Percentiles rank a stretch among this genome's conserved stretches.
phyloP scores from a whole-genome alignment of 2,797 vertebrate species.

The Sebastiscus albofasciatus region DNA sequence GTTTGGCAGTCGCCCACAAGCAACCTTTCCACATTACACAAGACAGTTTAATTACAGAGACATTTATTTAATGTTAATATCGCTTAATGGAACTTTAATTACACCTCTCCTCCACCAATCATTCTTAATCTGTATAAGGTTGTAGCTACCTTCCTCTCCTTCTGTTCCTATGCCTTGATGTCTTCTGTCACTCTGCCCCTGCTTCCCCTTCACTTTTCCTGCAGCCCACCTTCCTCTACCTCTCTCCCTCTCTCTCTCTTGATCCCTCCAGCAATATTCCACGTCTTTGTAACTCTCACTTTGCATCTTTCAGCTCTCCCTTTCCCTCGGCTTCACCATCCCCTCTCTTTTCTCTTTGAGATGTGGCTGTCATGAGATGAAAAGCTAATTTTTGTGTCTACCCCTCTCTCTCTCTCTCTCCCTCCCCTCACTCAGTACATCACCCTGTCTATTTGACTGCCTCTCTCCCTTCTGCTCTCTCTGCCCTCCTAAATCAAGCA shows the following conservation, averaged over 20 bases:
- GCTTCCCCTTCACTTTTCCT: constrained; percentile 31
- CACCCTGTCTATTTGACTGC: constrained; percentile 56
- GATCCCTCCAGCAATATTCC: constrained; percentile 56
- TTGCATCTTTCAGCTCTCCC: constrained; percentile 60
- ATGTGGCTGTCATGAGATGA: constrained; percentile 63
- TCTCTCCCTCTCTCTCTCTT: constrained; percentile 24
- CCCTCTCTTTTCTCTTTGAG: constrained; percentile 60
- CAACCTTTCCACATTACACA: constrained; percentile 19
- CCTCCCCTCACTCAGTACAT: constrained; percentile 35
- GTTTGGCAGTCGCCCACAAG: constrained; percentile 26
- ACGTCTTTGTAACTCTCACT: constrained; percentile 62
- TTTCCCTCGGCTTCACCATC: constrained; percentile 44
- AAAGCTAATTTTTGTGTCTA: constrained; percentile 56
- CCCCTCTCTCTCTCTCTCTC: constrained; percentile 1
- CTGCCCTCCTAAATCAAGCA: constrained; percentile 49
- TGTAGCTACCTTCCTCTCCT: constrained; percentile 28
- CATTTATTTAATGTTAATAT: constrained; percentile 61
- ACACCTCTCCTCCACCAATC: constrained; percentile 37
- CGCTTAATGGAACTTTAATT: constrained; percentile 67
- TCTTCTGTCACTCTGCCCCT: constrained; percentile 36
- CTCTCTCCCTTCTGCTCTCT: constrained; percentile 35
- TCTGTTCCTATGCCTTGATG: constrained; percentile 39
- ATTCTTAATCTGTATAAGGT: constrained; percentile 42
- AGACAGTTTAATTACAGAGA: constrained; percentile 53
- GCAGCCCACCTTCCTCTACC: constrained; percentile 36